A percentile compares a stretch with the other conserved stretches of the same genome.
phyloP scores from a whole-genome alignment of 2,888 invertebrate species.

The Conops quadrifasciatus region DNA sequence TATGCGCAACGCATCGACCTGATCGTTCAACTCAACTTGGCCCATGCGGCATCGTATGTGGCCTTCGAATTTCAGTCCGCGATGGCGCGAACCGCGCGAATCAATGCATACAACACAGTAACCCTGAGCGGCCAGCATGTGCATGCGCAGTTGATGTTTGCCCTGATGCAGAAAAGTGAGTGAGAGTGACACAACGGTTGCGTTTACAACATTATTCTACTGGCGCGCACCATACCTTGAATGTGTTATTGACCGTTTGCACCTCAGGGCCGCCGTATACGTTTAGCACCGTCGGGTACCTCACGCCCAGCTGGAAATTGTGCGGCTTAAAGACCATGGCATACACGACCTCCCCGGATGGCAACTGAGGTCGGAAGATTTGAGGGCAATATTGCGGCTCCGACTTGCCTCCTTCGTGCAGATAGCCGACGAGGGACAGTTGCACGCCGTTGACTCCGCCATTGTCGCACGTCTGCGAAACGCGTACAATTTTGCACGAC shows the following conservation, averaged over 20 bases:
- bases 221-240: conserved; percentile 78
- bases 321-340: conserved; percentile 92
- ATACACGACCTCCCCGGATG: conserved; percentile 76
- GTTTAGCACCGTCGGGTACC: conserved; percentile 92
- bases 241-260: conserved; percentile 95
- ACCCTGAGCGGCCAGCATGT: conserved; percentile 93
- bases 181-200: background rate
- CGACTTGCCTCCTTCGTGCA: conserved; percentile 72
- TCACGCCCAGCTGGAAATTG: conserved; percentile 69
- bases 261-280: conserved; percentile 99
- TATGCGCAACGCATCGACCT: conserved; percentile 92
- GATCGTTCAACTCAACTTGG: conserved; percentile 91
- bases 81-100: conserved; percentile 92
- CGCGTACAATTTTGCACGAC: conserved; percentile 78
- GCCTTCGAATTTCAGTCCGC: conserved; percentile 92
- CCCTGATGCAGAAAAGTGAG: conserved; percentile 69
- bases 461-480: conserved; percentile 71
- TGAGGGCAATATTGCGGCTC: conserved; percentile 75
- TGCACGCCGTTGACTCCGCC: conserved; percentile 75
- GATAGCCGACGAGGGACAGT: conserved; percentile 75
- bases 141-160: conserved; percentile 89
- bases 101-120: conserved; percentile 97
- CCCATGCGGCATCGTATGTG: conserved; percentile 92
- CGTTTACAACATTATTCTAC: background rate
- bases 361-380: conserved; percentile 75